Percentiles rank a stretch among this genome's conserved stretches.
phyloP scores from a whole-genome alignment of 2,888 invertebrate genomes.

The Parnassius orleans region DNA sequence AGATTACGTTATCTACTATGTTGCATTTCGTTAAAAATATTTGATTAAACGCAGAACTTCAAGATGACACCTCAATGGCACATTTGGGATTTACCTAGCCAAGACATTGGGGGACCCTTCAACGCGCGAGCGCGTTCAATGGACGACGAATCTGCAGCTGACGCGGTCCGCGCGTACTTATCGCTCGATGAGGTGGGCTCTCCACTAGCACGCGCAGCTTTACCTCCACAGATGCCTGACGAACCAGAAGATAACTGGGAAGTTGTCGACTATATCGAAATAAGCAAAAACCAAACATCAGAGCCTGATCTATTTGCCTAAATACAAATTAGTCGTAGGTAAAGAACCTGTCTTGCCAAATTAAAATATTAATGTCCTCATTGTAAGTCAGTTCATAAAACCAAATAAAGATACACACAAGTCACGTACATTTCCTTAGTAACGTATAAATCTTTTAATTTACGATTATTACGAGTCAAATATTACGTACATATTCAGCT shows the following conservation, averaged over 20 bases:
- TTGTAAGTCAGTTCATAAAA: conserved; percentile 11
- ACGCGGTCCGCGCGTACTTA: conserved; percentile 81
- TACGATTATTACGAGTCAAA: conserved; percentile 18
- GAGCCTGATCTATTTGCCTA: conserved; percentile 1
- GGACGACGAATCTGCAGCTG: conserved; percentile 73
- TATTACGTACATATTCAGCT: conserved; percentile 7
- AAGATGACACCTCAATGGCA: conserved; percentile 80
- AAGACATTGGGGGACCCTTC: conserved; percentile 82
- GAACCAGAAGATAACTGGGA: conserved; percentile 83
- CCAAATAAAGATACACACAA: conserved; percentile 6
- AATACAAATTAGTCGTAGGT: not conserved
- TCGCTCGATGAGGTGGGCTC: conserved; percentile 82
- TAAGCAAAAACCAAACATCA: conserved; percentile 38
- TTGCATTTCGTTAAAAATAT: no score
- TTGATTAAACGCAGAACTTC: conserved; percentile 68
- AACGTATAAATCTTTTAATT: conserved; percentile 24
- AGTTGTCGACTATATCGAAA: conserved; percentile 84
- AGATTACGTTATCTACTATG: no score
- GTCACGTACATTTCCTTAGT: conserved; percentile 24
- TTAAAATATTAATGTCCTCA: conserved; percentile 14
- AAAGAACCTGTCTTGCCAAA: conserved; percentile 20
- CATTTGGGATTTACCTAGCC: conserved; percentile 72
- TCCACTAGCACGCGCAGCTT: conserved; percentile 81
- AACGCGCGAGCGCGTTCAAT: conserved; percentile 79
- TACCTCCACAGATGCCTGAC: conserved; percentile 70